Conservation (phyloP, 92 coral and sea anemone genomes). For the Umimayanthus chanpuru region DNA sequence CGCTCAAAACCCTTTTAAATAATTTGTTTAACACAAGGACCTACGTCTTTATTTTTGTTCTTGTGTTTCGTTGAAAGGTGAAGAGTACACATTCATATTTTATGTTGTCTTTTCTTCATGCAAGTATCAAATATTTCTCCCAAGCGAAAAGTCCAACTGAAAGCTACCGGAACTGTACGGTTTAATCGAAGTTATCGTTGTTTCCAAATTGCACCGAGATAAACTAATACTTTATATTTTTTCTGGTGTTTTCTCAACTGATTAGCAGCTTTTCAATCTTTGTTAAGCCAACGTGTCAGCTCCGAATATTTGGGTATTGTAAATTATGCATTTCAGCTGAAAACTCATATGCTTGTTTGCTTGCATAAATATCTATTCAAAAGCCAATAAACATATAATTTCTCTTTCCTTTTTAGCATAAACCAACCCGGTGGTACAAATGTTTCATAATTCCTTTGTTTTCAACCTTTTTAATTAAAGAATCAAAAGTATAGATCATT, state of each 20-base stretch:
- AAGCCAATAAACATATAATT: too few species aligned
- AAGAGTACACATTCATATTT: conserved; percentile 15
- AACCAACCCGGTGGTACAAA: not conserved
- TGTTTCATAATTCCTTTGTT: too few species aligned
- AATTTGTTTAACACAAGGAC: conserved; percentile 30
- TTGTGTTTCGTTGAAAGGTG: not conserved
- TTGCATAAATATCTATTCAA: not conserved
- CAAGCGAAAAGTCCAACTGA: not conserved
- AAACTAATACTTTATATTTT: not conserved
- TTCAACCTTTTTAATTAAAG: too few species aligned
- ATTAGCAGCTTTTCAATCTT: not conserved
- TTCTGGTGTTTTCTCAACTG: conserved; percentile 2
- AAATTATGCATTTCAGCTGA: not conserved
- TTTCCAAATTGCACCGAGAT: not conserved
- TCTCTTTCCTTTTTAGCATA: not conserved
- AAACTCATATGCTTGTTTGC: not conserved
- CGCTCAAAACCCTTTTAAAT: not conserved
- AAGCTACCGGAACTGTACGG: not conserved
- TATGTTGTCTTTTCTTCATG: not conserved
- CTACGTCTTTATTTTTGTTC: not conserved
- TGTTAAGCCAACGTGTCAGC: not conserved
- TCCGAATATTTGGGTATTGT: not conserved
- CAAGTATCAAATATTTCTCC: not conserved
- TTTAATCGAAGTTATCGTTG: not conserved
- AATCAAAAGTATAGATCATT: too few species aligned